Evolutionary conservation across 2,797 vertebrate genomes (phyloP).

Genomic region (Mormyrus hasselquistii): DNA sequence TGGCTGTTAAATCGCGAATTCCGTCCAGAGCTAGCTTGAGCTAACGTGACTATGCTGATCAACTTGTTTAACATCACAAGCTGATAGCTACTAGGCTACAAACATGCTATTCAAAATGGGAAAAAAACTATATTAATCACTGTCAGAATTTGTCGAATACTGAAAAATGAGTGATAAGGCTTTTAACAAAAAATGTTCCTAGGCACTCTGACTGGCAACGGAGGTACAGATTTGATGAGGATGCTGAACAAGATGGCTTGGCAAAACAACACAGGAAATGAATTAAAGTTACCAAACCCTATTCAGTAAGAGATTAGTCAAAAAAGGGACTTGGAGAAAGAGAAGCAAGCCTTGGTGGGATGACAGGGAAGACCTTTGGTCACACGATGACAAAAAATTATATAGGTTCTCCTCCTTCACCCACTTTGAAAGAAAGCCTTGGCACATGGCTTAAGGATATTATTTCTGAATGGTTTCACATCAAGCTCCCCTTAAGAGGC

Average conservation of each 20-base stretch:
- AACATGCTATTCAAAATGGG: constrained; percentile 43
- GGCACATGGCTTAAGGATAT: neutral
- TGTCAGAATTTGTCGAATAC: constrained; percentile 53
- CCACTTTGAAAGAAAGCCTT: neutral
- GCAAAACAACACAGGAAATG: constrained; percentile 40
- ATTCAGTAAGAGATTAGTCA: neutral
- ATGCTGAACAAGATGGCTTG: neutral
- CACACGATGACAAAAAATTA: neutral
- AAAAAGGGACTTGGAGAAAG: neutral
- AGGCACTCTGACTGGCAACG: constrained; percentile 47
- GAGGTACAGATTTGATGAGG: constrained; percentile 35
- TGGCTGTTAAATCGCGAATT: neutral
- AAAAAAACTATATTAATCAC: constrained; percentile 66
- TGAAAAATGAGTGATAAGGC: constrained; percentile 39
- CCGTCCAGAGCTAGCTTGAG: neutral
- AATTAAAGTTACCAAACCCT: constrained; percentile 25
- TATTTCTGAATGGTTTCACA: neutral
- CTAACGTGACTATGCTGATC: neutral
- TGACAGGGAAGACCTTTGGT: neutral
- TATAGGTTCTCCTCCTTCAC: neutral
- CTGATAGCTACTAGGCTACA: neutral
- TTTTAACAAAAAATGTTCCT: constrained; percentile 53
- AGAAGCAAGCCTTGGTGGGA: neutral
- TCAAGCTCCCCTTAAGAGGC: neutral
- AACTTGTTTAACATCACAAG: neutral